phyloP scores from a whole-genome alignment of 2,113 vertebrate species.

The Petrocephalus zakoni region DNA sequence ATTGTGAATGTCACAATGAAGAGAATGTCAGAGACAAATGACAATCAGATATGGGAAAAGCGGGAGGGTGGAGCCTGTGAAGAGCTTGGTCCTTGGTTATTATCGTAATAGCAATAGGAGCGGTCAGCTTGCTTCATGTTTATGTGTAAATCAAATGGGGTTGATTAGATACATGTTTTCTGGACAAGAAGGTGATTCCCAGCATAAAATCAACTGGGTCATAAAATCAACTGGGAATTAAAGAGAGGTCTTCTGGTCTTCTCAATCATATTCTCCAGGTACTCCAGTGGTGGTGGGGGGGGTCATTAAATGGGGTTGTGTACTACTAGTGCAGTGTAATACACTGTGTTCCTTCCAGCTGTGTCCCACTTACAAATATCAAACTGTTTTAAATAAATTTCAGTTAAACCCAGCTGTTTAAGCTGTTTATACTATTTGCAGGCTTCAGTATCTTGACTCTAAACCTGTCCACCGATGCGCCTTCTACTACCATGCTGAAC shows the following conservation, averaged over 20 bases:
- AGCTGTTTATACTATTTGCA: background rate
- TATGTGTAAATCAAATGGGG: background rate
- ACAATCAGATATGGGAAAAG: background rate
- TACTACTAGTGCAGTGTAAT: background rate
- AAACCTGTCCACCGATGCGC: background rate
- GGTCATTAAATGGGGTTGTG: background rate
- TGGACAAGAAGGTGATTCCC: background rate
- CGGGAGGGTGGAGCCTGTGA: background rate
- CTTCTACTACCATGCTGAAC: background rate
- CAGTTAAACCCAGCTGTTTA: background rate
- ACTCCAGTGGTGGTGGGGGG: no score
- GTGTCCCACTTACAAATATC: conserved; percentile 33
- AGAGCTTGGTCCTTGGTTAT: background rate
- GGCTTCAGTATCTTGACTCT: background rate
- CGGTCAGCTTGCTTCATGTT: background rate
- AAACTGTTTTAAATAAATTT: conserved; percentile 34
- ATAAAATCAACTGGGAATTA: background rate
- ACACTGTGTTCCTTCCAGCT: conserved; percentile 19
- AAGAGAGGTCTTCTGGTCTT: background rate
- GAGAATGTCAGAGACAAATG: background rate
- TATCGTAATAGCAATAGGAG: background rate
- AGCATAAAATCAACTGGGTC: background rate
- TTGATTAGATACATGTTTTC: background rate
- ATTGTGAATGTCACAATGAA: conserved; percentile 1
- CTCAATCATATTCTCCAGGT: background rate